These are phyloP conservation scores for Drosophila teissieri DNA, from an alignment of 1,140 invertebrate species.

Conservation along the genomic window DNA sequence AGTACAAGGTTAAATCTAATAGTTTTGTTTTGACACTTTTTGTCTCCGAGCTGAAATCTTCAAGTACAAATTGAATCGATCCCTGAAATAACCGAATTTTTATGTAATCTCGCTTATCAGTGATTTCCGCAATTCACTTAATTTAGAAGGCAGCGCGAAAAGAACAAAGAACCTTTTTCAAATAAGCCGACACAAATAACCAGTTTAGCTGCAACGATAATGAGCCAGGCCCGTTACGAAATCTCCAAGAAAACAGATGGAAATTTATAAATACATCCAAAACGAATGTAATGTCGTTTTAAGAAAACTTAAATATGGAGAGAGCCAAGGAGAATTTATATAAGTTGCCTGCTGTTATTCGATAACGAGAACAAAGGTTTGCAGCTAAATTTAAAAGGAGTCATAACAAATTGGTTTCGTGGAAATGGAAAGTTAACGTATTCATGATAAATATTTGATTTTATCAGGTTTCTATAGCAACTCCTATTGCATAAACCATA, in stretches of 20 bases:
- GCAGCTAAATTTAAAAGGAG: neutral
- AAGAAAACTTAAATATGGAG: neutral
- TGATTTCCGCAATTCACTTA: slow-evolving; percentile 18
- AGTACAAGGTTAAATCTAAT: slow-evolving; percentile 16
- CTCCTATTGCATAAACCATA: too few species aligned
- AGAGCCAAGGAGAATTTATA: neutral
- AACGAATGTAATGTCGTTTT: slow-evolving; percentile 1
- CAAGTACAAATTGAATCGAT: neutral
- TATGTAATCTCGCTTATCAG: slow-evolving; percentile 6
- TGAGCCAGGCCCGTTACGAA: slow-evolving; percentile 12
- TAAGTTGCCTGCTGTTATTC: neutral
- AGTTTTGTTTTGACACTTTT: slow-evolving; percentile 23
- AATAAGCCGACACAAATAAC: slow-evolving; percentile 26
- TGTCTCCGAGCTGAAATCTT: neutral
- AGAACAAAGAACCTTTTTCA: slow-evolving; percentile 34
- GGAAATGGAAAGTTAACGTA: neutral
- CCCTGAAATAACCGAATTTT: neutral
- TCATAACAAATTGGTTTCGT: neutral
- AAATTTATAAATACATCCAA: slow-evolving; percentile 38
- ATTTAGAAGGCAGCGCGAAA: slow-evolving; percentile 16
- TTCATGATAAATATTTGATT: neutral
- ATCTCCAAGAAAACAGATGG: slow-evolving; percentile 46
- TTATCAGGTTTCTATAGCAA: neutral
- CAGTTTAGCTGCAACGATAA: slow-evolving; percentile 29
- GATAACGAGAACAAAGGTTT: neutral